Evolutionary conservation across 2,888 invertebrate genomes (phyloP), one percentile per base, ranked within the genome.

Genomic region (Ashinkailepas kermadecensis): DNA sequence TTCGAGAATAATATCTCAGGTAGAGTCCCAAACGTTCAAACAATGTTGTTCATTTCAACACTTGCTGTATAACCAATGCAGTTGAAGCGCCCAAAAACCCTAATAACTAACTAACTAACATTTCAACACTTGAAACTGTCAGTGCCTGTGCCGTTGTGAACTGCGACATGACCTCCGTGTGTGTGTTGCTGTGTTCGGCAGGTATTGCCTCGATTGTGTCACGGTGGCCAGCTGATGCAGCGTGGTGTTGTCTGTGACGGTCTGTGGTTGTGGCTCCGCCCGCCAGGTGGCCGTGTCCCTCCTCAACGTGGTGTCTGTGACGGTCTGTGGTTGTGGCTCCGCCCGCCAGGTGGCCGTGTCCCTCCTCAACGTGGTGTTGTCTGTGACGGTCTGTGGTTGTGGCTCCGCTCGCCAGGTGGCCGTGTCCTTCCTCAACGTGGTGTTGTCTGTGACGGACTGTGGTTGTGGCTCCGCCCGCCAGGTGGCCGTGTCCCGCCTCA

Each of bases 401-500:
- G 80, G 12, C 9, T 23, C 21, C n/a, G 58, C 58, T 10, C 58
- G 67, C 13, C 87, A 93, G 93, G 90, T 94, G 0, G 95, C 94
- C 87, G 90, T 96, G 56, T 91, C 92, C 85, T 91, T 94, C 84
- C 87, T 96, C 25, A 93, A 92, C 88, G 91, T 93, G 8, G 93
- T 23, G 21, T 21, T 58, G 23, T 21, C 21, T 10, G 58, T 10
- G 10, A 11, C 57, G 21, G 21, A 11, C 64, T 57, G 25, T 56
- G 15, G 10, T 23, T 67, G 65, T 58, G 80, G 12, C 9, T 23
- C 21, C n/a, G 58, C 58, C 25, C 58, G 67, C 13, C 87, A 93
- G 93, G 90, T 94, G 0, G 95, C 94, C 87, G 90, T 96, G 56
- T 91, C 92, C 85, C 91, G 94, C 84, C 87, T 96, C 25, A 93